Evolutionary conservation across 2,888 invertebrate genomes (phyloP).

Genomic region (Lasioglossum leucozonium): DNA sequence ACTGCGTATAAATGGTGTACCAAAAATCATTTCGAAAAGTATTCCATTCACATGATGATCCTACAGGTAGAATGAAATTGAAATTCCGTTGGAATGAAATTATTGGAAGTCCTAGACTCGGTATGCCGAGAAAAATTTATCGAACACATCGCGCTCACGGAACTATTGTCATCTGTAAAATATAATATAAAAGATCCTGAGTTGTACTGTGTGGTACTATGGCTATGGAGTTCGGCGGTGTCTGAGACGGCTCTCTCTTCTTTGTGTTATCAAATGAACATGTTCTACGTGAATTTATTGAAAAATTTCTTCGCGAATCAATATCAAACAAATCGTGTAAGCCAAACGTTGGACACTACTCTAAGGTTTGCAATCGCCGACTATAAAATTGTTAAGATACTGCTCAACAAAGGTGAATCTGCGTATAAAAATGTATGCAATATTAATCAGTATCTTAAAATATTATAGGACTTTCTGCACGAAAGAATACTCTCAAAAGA

Average conservation of each 20-base stretch:
- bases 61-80: neutral
- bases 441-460: constrained; percentile 44
- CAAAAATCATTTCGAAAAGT: neutral
- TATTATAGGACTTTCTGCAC: constrained; percentile 5
- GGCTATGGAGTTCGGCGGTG: constrained; percentile 83
- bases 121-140: constrained; percentile 49
- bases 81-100: constrained; percentile 6
- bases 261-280: constrained; percentile 19
- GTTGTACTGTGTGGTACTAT: constrained; percentile 85
- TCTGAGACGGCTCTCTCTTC: constrained; percentile 68
- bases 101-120: constrained; percentile 41
- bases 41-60: neutral
- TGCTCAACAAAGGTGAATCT: constrained; percentile 36
- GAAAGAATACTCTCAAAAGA: neutral
- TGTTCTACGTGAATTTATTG: neutral
- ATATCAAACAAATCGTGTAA: constrained; percentile 1
- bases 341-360: neutral
- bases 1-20: neutral
- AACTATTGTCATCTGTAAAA: constrained; percentile 85
- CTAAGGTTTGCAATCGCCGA: neutral
- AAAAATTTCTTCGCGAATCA: constrained; percentile 4
- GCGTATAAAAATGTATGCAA: constrained; percentile 25
- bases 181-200: constrained; percentile 85
- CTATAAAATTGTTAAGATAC: constrained; percentile 26
- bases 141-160: constrained; percentile 78